Conservation (phyloP, 1,140 invertebrate species). For the Aphis gossypii region DNA sequence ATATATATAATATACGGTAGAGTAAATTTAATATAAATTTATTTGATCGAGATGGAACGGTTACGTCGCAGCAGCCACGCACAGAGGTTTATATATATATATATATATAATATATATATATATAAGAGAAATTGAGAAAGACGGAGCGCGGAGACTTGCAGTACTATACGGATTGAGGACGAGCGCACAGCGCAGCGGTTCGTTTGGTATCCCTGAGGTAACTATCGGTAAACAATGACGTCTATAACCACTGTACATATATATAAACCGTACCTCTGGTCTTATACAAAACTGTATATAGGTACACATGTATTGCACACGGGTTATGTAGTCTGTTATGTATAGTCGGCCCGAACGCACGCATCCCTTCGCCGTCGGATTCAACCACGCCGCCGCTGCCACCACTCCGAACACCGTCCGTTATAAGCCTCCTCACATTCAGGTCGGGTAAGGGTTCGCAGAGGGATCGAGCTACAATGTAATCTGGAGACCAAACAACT, state of each 20-base stretch:
- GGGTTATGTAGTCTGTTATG: not conserved
- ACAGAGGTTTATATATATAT: not conserved
- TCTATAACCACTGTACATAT: not conserved
- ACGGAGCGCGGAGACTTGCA: not conserved
- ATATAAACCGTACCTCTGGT: not conserved
- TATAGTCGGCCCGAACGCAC: not conserved
- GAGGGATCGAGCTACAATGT: slow-evolving; percentile 3
- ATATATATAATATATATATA: not conserved
- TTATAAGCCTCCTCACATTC: not conserved
- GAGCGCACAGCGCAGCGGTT: not conserved
- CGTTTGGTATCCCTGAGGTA: slow-evolving; percentile 46
- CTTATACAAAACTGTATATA: not conserved
- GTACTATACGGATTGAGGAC: not conserved
- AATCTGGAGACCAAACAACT: slow-evolving; percentile 55
- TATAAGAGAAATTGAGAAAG: not conserved
- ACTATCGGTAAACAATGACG: slow-evolving; percentile 49
- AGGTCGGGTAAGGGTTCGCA: not conserved
- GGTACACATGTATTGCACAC: not conserved
- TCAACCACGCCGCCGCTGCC: not conserved
- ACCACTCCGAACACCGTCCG: not conserved
- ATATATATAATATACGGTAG: not conserved
- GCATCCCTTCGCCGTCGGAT: not conserved
- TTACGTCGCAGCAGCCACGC: not conserved
- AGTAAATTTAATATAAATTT: slow-evolving; percentile 55
- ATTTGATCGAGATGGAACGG: slow-evolving; percentile 19